These are phyloP conservation scores for Ruditapes philippinarum DNA, from an alignment of 1,140 invertebrate species.

Conservation along the genomic window DNA sequence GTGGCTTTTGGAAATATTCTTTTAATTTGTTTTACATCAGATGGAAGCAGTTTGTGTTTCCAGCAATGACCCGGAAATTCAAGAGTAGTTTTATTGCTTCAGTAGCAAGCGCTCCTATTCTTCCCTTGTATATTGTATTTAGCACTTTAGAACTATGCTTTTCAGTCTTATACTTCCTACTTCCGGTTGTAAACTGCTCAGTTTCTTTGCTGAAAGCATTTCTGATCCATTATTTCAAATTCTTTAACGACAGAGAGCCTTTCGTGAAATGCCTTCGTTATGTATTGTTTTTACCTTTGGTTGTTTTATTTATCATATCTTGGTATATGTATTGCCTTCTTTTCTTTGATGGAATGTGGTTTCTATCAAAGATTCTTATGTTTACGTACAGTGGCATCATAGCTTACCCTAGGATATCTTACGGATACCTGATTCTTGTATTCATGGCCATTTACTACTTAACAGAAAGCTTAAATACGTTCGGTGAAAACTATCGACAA, in stretches of 20 bases:
- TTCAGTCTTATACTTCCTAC: neutral
- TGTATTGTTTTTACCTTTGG: neutral
- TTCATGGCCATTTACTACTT: conserved; percentile 47
- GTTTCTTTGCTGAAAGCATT: conserved; percentile 16
- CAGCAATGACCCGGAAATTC: neutral
- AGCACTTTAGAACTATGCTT: neutral
- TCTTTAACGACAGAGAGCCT: neutral
- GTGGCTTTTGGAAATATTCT: conserved; percentile 38
- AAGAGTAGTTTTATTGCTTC: too few species aligned
- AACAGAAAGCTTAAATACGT: conserved; percentile 22
- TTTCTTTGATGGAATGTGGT: conserved; percentile 56
- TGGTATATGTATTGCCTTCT: conserved; percentile 54
- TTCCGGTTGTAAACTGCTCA: conserved; percentile 39
- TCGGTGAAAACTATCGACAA: conserved; percentile 29
- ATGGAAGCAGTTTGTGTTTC: conserved; percentile 1
- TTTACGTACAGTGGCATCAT: conserved; percentile 61
- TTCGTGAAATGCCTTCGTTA: neutral
- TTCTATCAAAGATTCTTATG: conserved; percentile 37
- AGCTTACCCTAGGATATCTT: conserved; percentile 49
- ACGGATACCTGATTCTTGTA: conserved; percentile 55
- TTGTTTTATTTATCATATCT: conserved; percentile 1
- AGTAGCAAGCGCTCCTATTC: neutral
- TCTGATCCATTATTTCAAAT: neutral
- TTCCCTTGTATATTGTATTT: conserved; percentile 7
- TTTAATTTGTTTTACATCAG: neutral